A percentile compares a stretch with the other conserved stretches of the same genome.
Conservation (phyloP, 1,140 invertebrate genomes). For the Dreissena rostriformis region DNA sequence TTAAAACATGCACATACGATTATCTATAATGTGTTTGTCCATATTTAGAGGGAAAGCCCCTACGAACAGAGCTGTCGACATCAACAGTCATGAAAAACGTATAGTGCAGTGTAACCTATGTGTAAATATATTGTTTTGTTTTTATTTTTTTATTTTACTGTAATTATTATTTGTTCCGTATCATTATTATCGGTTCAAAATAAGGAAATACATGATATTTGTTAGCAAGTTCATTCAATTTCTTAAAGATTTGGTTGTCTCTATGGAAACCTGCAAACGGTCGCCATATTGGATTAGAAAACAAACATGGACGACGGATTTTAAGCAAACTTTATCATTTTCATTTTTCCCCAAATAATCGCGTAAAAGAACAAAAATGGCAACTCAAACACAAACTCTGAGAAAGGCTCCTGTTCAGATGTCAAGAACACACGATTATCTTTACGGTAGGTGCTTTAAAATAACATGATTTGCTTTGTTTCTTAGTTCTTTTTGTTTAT, state of each 20-base stretch:
- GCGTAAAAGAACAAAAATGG: constrained; percentile 66
- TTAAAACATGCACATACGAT: no score
- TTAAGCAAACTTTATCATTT: not conserved
- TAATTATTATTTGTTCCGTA: not conserved
- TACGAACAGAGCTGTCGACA: no score
- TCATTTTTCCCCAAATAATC: not conserved
- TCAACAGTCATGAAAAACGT: not conserved
- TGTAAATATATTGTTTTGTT: not conserved
- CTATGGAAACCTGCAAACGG: constrained; percentile 34
- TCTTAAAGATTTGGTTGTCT: constrained; percentile 9
- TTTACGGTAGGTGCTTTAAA: constrained; percentile 74
- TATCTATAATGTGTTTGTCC: no score
- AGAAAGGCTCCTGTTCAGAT: constrained; percentile 66
- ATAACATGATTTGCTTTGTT: no score
- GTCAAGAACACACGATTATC: constrained; percentile 77
- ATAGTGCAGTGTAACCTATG: not conserved
- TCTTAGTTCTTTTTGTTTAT: no score
- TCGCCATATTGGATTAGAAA: constrained; percentile 49
- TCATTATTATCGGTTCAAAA: not conserved
- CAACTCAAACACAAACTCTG: constrained; percentile 78
- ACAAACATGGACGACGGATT: constrained; percentile 27
- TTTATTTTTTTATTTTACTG: not conserved
- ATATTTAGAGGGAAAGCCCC: no score
- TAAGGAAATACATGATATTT: not conserved
- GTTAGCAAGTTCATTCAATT: not conserved